Evolutionary conservation across 2,888 invertebrate species (phyloP).

Genomic region (Iphiclides podalirius): DNA sequence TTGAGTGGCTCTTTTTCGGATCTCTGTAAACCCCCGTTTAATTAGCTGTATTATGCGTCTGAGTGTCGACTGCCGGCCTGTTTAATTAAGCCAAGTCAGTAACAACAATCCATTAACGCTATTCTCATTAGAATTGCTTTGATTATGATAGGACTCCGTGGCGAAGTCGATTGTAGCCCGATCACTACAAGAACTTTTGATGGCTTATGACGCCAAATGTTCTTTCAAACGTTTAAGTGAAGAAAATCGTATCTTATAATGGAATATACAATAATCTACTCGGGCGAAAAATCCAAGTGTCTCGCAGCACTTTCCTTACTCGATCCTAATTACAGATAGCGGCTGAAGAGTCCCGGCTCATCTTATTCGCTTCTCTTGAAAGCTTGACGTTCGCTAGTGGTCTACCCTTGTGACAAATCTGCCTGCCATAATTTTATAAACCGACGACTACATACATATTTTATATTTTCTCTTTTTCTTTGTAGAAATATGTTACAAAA

Average conservation of each 20-base stretch:
- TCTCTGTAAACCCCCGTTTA: constrained; percentile 78
- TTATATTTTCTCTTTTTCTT: too few species aligned
- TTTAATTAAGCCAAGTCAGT: constrained; percentile 79
- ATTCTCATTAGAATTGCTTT: constrained; percentile 40
- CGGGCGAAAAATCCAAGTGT: constrained; percentile 45
- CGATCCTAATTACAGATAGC: constrained; percentile 74
- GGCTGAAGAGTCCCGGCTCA: constrained; percentile 43
- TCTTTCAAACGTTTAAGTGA: too few species aligned
- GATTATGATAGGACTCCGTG: too few species aligned
- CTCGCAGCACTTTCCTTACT: constrained; percentile 55
- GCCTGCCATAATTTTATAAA: constrained; percentile 18
- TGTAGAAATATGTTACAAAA: too few species aligned
- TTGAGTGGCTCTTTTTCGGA: constrained; percentile 79
- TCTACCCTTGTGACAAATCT: constrained; percentile 29
- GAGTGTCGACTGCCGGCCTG: constrained; percentile 74
- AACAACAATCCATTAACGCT: constrained; percentile 64
- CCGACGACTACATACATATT: not conserved
- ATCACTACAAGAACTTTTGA: too few species aligned
- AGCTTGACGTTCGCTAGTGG: constrained; percentile 31
- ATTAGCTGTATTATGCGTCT: constrained; percentile 78
- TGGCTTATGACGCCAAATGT: too few species aligned
- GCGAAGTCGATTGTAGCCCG: not conserved
- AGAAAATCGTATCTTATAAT: not conserved
- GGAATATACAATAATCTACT: constrained; percentile 12
- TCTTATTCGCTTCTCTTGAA: constrained; percentile 52